Evolutionary conservation across 2,888 invertebrate genomes (phyloP), one percentile per base, ranked within the genome.

Genomic region (Rotaria macrura): DNA sequence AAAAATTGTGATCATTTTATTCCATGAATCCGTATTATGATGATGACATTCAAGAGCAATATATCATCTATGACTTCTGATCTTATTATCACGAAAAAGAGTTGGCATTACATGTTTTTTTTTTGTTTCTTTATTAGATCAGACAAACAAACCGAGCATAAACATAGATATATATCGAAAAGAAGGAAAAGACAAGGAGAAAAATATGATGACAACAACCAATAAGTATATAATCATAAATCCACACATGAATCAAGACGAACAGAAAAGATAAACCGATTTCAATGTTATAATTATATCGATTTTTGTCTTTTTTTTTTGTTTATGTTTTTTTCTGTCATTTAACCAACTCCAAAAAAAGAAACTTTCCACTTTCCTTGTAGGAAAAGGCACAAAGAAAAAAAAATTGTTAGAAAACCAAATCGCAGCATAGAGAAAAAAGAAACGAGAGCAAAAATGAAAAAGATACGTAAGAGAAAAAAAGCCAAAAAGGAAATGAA

Each of bases 131-230:
- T 65, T 65, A 65, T 65, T 65, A 65, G 65, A 65, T 65, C 65
- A 65, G n/a, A 65, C 65, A 65, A 65, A 65, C 65, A 65, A 65
- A 65, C 65, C 65, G 65, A 65, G 65, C 65, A 65, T 65, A 65
- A 65, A 17, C 65, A 65, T n/a, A 65, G 65, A 65, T 65, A 52
- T 52, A 65, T 65, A 65, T 34, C 65, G 65, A 65, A 65, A 17
- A 17, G 29, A 65, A 29, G 34, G 65, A 34, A 6, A 29, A 57
- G 29, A 25, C 9, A 57, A 65, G 34, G 34, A 65, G 34, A 65
- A 14, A 65, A 34, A 65, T 65, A 65, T 34, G 34, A 65, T 65
- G 29, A 34, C 29, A 65, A 65, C 14, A 65, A 34, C 65, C 29
- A 65, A 65, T 57, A 57, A 29, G 57, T 57, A 57, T 12, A 57